Conservation (phyloP, 1,140 invertebrate species). For the Sinonovacula constricta region DNA sequence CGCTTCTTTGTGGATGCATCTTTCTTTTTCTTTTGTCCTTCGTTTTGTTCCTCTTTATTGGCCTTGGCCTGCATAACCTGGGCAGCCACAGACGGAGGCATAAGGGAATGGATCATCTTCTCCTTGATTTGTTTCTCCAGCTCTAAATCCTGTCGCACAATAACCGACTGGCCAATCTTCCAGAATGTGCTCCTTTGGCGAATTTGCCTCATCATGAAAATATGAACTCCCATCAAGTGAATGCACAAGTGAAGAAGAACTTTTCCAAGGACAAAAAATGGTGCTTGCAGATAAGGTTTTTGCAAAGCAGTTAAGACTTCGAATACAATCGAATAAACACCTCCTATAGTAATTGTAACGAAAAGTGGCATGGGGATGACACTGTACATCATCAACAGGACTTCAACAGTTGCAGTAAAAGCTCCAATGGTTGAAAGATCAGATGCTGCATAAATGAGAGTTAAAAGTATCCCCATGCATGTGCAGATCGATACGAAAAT, state of each 20-base stretch:
- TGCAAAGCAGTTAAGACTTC: conserved; percentile 81
- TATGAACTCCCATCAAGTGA: conserved; percentile 95
- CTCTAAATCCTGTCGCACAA: conserved; percentile 92
- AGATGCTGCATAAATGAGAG: conserved; percentile 69
- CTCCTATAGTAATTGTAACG: conserved; percentile 87
- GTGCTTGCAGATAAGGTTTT: conserved; percentile 57
- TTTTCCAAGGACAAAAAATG: conserved; percentile 81
- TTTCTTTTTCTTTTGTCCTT: conserved; percentile 52
- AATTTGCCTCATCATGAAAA: conserved; percentile 90
- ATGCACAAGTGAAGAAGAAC: conserved; percentile 91
- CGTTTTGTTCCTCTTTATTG: conserved; percentile 63
- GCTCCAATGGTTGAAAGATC: conserved; percentile 83
- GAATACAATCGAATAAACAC: conserved; percentile 89
- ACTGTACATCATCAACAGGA: conserved; percentile 94
- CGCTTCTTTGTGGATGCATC: too few species aligned
- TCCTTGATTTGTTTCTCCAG: conserved; percentile 96
- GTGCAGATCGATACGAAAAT: conserved; percentile 83
- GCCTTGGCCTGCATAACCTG: conserved; percentile 84
- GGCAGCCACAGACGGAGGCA: conserved; percentile 94
- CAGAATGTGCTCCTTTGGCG: conserved; percentile 96
- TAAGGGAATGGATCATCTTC: conserved; percentile 98
- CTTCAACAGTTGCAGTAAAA: conserved; percentile 91
- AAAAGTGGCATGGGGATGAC: conserved; percentile 94
- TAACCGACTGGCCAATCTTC: conserved; percentile 95
- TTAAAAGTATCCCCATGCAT: conserved; percentile 84